phyloP scores from a whole-genome alignment of 2,797 vertebrate species.

The Crocodylus rhombifer region DNA sequence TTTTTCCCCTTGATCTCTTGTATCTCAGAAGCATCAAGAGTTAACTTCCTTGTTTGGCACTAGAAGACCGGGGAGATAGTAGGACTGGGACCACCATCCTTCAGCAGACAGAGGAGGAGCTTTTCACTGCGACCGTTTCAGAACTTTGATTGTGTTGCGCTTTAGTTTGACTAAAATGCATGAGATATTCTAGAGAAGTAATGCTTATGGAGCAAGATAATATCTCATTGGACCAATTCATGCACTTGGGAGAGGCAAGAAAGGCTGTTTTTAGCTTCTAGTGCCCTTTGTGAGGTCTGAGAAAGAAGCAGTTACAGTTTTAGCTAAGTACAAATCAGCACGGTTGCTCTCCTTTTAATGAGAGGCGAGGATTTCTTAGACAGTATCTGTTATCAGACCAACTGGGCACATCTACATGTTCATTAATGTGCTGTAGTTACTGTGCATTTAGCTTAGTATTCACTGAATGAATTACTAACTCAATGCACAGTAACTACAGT shows the following conservation, averaged over 20 bases:
- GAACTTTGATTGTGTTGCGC: neutral
- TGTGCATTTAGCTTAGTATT: no score
- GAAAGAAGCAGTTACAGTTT: no score
- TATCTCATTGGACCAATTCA: no score
- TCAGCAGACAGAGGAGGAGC: neutral
- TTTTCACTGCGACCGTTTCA: rapidly evolving
- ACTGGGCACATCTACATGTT: no score
- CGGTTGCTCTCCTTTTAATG: no score
- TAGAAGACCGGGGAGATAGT: neutral
- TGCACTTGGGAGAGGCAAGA: neutral
- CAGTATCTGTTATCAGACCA: no score
- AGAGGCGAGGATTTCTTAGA: no score
- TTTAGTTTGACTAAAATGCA: neutral
- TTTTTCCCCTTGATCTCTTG: neutral
- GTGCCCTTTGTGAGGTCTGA: no score
- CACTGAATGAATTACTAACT: no score
- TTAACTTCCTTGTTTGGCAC: neutral
- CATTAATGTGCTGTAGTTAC: no score
- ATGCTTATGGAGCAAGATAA: neutral
- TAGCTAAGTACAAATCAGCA: no score
- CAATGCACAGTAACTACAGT: no score
- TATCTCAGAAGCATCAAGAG: neutral
- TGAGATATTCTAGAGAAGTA: neutral
- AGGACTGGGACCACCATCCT: neutral
- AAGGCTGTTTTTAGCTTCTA: neutral